Conservation (phyloP, 1,140 invertebrate genomes). For the Hyles vespertilio region DNA sequence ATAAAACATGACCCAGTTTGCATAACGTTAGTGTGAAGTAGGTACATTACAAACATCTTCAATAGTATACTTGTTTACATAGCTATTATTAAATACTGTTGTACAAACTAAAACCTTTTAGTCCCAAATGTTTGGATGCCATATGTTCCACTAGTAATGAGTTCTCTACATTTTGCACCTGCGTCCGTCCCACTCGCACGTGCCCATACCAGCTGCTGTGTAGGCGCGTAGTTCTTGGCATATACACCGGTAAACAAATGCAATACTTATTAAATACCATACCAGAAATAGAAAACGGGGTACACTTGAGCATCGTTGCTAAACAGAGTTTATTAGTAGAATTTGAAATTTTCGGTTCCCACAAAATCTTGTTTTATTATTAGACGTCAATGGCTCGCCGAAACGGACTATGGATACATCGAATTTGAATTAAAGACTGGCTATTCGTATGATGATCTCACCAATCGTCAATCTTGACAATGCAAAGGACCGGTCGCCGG, state of each 20-base stretch:
- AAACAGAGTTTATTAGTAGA: too few species aligned
- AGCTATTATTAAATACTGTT: too few species aligned
- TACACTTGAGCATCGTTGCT: not conserved
- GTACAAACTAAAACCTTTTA: too few species aligned
- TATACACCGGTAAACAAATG: too few species aligned
- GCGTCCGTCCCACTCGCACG: conserved; percentile 68
- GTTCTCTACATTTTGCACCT: conserved; percentile 48
- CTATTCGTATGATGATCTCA: conserved; percentile 63
- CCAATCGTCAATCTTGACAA: conserved; percentile 70
- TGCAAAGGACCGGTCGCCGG: conserved; percentile 63
- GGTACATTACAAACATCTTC: too few species aligned
- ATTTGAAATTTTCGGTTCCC: too few species aligned
- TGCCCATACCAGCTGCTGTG: conserved; percentile 48
- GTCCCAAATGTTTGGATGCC: conserved; percentile 8
- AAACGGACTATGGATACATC: conserved; percentile 26
- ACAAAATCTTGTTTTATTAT: not conserved
- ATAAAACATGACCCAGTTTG: too few species aligned
- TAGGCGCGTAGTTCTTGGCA: too few species aligned
- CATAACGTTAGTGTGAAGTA: too few species aligned
- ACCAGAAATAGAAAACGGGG: not conserved
- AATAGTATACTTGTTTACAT: too few species aligned
- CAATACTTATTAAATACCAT: too few species aligned
- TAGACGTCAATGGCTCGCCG: not conserved
- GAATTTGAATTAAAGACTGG: conserved; percentile 47
- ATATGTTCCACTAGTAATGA: conserved; percentile 48